phyloP scores from a whole-genome alignment of 2,113 vertebrate species.

The Malaclemys terrapin region DNA sequence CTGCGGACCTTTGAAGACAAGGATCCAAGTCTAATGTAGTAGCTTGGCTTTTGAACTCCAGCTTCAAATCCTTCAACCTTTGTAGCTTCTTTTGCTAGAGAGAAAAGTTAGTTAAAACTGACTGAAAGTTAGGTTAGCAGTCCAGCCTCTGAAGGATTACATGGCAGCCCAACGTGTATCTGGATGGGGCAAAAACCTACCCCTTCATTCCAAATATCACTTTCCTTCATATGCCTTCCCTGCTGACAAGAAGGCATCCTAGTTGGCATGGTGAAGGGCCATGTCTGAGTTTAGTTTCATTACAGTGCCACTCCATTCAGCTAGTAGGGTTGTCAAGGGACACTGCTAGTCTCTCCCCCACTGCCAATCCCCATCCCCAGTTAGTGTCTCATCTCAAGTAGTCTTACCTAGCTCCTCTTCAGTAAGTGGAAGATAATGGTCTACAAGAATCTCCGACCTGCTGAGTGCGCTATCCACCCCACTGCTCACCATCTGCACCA shows the following conservation, averaged over 20 bases:
- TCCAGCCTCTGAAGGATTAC: neutral
- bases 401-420: conserved; percentile 87
- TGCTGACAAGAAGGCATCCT: neutral
- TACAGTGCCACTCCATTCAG: too few relatives aligned
- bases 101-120: neutral
- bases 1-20: conserved; percentile 82
- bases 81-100: conserved; percentile 83
- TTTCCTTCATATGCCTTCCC: neutral
- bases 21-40: conserved; percentile 79
- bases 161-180: neutral
- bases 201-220: neutral
- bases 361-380: neutral
- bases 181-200: fast-evolving
- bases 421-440: conserved; percentile 86
- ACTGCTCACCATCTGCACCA: conserved; percentile 74
- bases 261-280: neutral
- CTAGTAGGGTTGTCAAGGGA: neutral
- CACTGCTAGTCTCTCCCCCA: neutral
- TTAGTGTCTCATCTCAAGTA: neutral
- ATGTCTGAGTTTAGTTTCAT: fast-evolving
- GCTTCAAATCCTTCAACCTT: conserved; percentile 82
- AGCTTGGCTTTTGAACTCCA: conserved; percentile 73
- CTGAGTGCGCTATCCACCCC: conserved; percentile 84
- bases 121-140: neutral
- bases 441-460: conserved; percentile 84